phyloP scores from a whole-genome alignment of 2,113 vertebrate genomes.

The Phocoena phocoena region DNA sequence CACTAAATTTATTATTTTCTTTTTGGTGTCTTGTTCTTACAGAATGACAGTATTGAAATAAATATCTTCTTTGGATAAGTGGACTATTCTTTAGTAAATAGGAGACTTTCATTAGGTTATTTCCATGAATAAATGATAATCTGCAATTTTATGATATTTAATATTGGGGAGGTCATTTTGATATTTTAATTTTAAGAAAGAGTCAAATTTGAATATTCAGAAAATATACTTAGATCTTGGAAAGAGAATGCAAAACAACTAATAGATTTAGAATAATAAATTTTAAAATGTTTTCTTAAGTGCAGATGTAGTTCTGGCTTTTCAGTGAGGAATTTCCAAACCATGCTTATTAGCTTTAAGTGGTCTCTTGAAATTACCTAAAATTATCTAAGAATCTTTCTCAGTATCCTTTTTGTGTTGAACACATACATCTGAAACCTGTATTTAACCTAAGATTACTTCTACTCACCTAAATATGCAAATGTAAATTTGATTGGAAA shows the following conservation, averaged over 20 bases:
- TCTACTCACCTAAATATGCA: slow-evolving; percentile 15
- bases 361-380: background rate
- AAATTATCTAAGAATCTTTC: background rate
- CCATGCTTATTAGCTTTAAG: background rate
- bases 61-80: background rate
- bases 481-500: slow-evolving; percentile 30
- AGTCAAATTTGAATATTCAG: slow-evolving; percentile 20
- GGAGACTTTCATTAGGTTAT: background rate
- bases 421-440: background rate
- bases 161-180: background rate
- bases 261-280: background rate
- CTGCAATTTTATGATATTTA: background rate
- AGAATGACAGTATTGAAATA: background rate
- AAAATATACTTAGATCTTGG: slow-evolving; percentile 36
- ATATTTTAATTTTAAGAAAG: slow-evolving; percentile 29
- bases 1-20: slow-evolving; percentile 43
- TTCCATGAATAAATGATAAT: background rate
- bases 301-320: slow-evolving; percentile 14
- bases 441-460: slow-evolving; percentile 4
- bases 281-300: slow-evolving; percentile 14
- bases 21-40: slow-evolving; percentile 27
- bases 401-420: background rate
- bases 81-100: background rate
- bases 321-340: slow-evolving; percentile 26
- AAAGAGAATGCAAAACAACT: background rate